Percentiles rank a stretch among this genome's conserved stretches.
Conservation (phyloP, 2,797 vertebrate species). For the Crax fasciolata region DNA sequence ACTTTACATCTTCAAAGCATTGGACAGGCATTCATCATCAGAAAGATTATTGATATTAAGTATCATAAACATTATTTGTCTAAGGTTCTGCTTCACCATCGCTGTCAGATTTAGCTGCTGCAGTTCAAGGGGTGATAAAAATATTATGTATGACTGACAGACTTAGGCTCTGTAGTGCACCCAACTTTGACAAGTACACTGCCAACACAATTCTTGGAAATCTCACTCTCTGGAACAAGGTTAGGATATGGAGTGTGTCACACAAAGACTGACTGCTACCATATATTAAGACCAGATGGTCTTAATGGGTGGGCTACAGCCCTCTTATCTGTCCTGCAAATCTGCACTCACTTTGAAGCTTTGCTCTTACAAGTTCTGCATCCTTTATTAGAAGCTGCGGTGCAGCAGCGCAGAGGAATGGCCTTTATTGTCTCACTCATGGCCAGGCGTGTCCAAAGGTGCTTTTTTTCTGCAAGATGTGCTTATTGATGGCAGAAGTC, state of each 20-base stretch:
- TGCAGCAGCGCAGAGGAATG: conserved; percentile 37
- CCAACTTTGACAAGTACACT: background rate
- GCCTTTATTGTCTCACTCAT: conserved; percentile 10
- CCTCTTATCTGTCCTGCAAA: conserved; percentile 47
- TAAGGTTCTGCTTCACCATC: background rate
- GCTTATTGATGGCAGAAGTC: conserved; percentile 3
- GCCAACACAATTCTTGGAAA: background rate
- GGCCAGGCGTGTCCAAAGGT: background rate
- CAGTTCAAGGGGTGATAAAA: background rate
- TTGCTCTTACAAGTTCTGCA: conserved; percentile 21
- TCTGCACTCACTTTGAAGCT: conserved; percentile 60
- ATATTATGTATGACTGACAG: background rate
- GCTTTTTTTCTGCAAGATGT: conserved; percentile 6
- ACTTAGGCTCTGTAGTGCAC: background rate
- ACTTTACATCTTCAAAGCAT: conserved; percentile 34
- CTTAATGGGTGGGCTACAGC: conserved; percentile 52
- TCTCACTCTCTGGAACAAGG: background rate
- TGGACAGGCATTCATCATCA: background rate
- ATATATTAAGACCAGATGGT: conserved; percentile 58
- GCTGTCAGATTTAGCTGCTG: background rate
- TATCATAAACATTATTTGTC: background rate
- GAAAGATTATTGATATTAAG: conserved; percentile 5
- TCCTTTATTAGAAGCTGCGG: conserved; percentile 49
- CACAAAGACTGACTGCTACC: conserved; percentile 28
- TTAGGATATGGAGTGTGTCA: background rate